Percentiles rank a stretch among this genome's conserved stretches.
These are phyloP conservation scores for Phengaris arion DNA, from an alignment of 2,888 invertebrate species.

Conservation along the genomic window DNA sequence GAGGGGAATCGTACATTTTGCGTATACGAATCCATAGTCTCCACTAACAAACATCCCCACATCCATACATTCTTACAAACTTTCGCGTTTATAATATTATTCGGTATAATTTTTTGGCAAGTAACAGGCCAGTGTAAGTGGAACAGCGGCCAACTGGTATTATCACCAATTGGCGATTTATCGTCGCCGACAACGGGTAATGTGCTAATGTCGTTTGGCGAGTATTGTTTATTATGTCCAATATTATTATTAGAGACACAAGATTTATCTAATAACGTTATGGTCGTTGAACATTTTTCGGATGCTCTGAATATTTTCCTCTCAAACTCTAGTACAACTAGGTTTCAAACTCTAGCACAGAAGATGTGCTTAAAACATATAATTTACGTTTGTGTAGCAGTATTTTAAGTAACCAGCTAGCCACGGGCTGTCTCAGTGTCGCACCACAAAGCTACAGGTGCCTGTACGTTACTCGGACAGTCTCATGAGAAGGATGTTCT, in stretches of 20 bases:
- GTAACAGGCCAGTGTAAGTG: conserved; percentile 40
- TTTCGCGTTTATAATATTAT: conserved; percentile 8
- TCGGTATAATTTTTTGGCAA: conserved; percentile 44
- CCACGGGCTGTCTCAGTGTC: conserved; percentile 32
- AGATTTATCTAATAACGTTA: too few relatives aligned
- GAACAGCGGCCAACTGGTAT: conserved; percentile 45
- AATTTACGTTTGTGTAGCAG: conserved; percentile 17
- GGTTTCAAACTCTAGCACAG: too few relatives aligned
- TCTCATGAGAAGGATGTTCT: conserved; percentile 19
- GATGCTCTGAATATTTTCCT: too few relatives aligned
- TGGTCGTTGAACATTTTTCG: too few relatives aligned
- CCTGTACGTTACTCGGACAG: conserved; percentile 16
- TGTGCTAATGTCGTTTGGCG: conserved; percentile 35
- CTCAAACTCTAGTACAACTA: too few relatives aligned
- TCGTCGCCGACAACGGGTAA: conserved; percentile 39
- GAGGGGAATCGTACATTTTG: too few relatives aligned
- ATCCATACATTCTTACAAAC: too few relatives aligned
- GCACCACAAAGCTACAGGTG: conserved; percentile 36
- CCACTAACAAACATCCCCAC: too few relatives aligned
- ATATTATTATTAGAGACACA: not conserved
- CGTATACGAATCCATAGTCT: too few relatives aligned
- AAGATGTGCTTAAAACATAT: not conserved
- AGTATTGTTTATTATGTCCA: conserved; percentile 20
- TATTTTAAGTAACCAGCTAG: conserved; percentile 28
- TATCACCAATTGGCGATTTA: conserved; percentile 43